Conservation (phyloP, 2,888 invertebrate genomes). For the Ephialtes manifestator region DNA sequence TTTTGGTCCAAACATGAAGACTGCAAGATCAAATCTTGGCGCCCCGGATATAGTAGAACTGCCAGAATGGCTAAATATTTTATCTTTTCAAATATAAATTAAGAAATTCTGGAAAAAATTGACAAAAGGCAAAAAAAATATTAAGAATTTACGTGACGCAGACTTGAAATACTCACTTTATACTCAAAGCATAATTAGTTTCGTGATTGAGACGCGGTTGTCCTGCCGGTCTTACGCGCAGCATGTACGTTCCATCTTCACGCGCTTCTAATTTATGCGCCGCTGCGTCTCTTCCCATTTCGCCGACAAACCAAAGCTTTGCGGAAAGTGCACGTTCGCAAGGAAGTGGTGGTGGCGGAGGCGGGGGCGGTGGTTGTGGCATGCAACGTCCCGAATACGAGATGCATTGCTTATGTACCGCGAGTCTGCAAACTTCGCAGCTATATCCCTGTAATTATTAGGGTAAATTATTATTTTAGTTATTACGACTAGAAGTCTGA, state of each 20-base stretch:
- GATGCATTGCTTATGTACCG: conserved; percentile 97
- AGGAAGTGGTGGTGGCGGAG: conserved; percentile 87
- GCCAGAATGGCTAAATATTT: no score
- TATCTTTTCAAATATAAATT: no score
- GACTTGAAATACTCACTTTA: conserved; percentile 89
- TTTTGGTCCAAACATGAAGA: no score
- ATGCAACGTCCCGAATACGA: conserved; percentile 91
- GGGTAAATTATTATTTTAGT: conserved; percentile 7
- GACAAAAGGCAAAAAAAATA: background rate
- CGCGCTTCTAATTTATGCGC: conserved; percentile 91
- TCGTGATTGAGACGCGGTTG: conserved; percentile 88
- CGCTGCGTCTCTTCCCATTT: conserved; percentile 94
- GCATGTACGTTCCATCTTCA: conserved; percentile 94
- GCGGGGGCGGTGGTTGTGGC: conserved; percentile 88
- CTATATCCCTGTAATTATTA: conserved; percentile 90
- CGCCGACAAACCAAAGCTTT: conserved; percentile 92
- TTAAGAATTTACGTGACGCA: background rate
- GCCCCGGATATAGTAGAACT: no score
- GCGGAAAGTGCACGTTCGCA: conserved; percentile 87
- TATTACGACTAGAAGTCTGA: background rate
- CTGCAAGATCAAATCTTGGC: no score
- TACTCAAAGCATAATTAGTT: conserved; percentile 93
- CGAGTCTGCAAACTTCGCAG: conserved; percentile 93
- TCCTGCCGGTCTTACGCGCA: conserved; percentile 92
- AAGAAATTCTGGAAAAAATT: background rate